These are phyloP conservation scores for Scaptomyza pallida DNA, from an alignment of 1,140 invertebrate species.

Conservation along the genomic window DNA sequence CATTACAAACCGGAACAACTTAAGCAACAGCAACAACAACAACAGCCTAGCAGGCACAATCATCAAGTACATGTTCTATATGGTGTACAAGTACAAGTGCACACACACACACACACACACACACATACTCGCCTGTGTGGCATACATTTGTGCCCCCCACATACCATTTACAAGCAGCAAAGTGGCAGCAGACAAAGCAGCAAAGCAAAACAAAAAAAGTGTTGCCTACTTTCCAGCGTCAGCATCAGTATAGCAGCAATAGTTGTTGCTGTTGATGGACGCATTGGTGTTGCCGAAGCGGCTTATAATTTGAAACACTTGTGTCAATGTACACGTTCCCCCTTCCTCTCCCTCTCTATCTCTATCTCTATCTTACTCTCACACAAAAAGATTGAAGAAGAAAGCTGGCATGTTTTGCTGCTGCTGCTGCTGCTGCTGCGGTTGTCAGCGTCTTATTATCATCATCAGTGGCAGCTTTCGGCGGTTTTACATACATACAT, in stretches of 20 bases:
- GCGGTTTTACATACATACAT: constrained; percentile 61
- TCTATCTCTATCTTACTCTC: background rate
- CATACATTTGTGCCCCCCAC: constrained; percentile 24
- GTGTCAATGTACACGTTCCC: constrained; percentile 59
- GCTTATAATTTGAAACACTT: constrained; percentile 83
- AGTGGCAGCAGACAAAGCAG: constrained; percentile 35
- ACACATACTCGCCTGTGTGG: constrained; percentile 20
- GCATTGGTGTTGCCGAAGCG: constrained; percentile 40
- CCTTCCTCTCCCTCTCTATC: background rate
- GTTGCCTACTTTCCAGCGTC: constrained; percentile 30
- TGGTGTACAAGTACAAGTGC: constrained; percentile 19
- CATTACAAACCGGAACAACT: constrained; percentile 55
- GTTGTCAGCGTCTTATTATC: constrained; percentile 82
- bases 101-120: constrained; percentile 27
- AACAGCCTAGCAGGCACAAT: constrained; percentile 34
- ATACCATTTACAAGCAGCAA: constrained; percentile 58
- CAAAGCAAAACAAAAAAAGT: constrained; percentile 39
- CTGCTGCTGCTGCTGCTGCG: constrained; percentile 68
- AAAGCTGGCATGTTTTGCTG: constrained; percentile 43
- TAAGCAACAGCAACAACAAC: constrained; percentile 45
- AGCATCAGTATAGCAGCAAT: constrained; percentile 12
- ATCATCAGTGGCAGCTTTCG: constrained; percentile 82
- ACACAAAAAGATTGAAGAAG: constrained; percentile 28
- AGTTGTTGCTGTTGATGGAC: constrained; percentile 42
- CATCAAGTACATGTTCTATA: constrained; percentile 29